Conservation (phyloP, 2,113 vertebrate species). For the Colaptes auratus region DNA sequence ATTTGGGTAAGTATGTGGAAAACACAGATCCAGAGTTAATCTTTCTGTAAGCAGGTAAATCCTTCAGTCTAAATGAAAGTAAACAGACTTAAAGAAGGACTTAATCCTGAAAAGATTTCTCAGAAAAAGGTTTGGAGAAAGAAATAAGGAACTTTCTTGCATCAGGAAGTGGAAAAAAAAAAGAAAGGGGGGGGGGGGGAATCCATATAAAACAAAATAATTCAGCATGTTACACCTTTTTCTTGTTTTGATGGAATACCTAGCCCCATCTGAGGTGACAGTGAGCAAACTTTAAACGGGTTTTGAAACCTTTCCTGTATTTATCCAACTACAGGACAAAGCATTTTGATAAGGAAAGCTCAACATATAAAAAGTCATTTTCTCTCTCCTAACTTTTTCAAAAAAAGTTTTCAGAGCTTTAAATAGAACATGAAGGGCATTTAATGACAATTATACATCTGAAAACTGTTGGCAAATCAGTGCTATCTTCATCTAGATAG, state of each 20-base stretch:
- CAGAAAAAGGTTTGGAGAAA: neutral
- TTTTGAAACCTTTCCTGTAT: neutral
- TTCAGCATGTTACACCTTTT: neutral
- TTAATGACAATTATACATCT: conserved; percentile 46
- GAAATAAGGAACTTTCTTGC: neutral
- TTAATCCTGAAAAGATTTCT: neutral
- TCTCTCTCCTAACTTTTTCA: conserved; percentile 26
- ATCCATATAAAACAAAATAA: neutral
- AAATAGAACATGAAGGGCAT: conserved; percentile 33
- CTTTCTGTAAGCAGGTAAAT: neutral
- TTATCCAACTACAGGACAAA: neutral
- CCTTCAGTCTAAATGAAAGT: neutral
- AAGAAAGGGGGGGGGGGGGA: too few relatives aligned
- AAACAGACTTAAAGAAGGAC: neutral
- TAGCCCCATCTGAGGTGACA: neutral
- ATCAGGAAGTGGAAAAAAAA: neutral
- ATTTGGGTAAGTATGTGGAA: neutral
- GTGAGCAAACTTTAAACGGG: neutral
- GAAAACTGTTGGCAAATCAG: conserved; percentile 39
- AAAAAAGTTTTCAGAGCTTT: conserved; percentile 26
- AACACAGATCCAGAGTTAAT: neutral
- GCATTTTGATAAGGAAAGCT: neutral
- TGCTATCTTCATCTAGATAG: conserved; percentile 30
- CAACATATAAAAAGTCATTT: neutral
- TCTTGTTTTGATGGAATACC: neutral